A percentile compares a stretch with the other conserved stretches of the same genome.
Conservation (phyloP, 2,113 vertebrate genomes). For the Callopanchax toddi region DNA sequence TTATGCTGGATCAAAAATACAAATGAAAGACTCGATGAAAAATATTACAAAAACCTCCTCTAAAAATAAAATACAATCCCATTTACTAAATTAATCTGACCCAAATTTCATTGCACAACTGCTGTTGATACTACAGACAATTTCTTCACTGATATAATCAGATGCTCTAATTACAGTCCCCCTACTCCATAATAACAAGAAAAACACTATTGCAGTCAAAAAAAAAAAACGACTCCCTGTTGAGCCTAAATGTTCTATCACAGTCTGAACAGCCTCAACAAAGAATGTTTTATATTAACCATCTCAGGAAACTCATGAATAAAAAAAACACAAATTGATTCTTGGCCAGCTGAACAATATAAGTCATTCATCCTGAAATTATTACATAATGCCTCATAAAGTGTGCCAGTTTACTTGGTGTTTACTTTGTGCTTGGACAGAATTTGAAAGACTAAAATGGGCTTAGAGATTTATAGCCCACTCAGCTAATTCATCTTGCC, state of each 20-base stretch:
- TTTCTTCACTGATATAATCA: background rate
- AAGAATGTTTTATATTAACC: too few relatives aligned
- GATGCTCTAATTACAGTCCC: too few relatives aligned
- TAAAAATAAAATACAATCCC: constrained; percentile 38
- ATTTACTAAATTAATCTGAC: constrained; percentile 8
- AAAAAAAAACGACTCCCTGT: too few relatives aligned
- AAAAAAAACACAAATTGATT: background rate
- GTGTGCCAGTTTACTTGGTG: constrained; percentile 31
- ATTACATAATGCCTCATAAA: constrained; percentile 37
- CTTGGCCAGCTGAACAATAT: background rate
- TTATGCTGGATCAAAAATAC: constrained; percentile 1
- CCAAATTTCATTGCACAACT: constrained; percentile 21
- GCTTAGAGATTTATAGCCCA: constrained; percentile 35
- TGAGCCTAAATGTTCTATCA: too few relatives aligned
- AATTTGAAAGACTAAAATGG: constrained; percentile 9
- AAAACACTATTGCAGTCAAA: background rate
- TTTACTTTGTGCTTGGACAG: constrained; percentile 1
- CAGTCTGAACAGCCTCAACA: too few relatives aligned
- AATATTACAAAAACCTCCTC: background rate
- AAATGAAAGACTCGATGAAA: constrained; percentile 8
- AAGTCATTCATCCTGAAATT: constrained; percentile 12
- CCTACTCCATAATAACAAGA: background rate
- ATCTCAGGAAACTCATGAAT: background rate
- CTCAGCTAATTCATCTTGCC: constrained; percentile 47
- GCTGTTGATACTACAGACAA: background rate